Percentiles rank a stretch among this genome's conserved stretches.
These are phyloP conservation scores for Acanthiza pusilla DNA, from an alignment of 2,797 vertebrate genomes.

Conservation along the genomic window DNA sequence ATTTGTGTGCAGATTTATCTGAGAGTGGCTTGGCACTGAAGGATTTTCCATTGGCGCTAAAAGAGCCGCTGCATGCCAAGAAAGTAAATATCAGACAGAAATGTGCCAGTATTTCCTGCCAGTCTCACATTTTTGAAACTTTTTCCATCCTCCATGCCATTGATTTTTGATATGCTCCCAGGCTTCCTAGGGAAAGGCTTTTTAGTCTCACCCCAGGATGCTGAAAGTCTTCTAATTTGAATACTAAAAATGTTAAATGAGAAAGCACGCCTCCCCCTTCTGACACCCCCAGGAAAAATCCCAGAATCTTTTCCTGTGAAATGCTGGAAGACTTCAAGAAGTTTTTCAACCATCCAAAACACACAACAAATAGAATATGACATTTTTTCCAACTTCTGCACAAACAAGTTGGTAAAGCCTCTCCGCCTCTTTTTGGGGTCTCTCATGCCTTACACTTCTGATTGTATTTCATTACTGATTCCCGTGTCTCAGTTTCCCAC, in stretches of 20 bases:
- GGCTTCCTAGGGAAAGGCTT: slow-evolving; percentile 69
- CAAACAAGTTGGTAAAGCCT: slow-evolving; percentile 7
- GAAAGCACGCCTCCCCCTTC: slow-evolving; percentile 12
- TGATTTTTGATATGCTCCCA: slow-evolving; percentile 67
- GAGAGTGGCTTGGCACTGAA: slow-evolving; percentile 73
- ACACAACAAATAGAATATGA: slow-evolving; percentile 24
- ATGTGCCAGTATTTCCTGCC: slow-evolving; percentile 72
- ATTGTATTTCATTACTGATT: neutral
- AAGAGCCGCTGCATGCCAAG: slow-evolving; percentile 62
- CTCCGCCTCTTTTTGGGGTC: neutral
- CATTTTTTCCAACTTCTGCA: slow-evolving; percentile 14
- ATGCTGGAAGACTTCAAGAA: slow-evolving; percentile 4
- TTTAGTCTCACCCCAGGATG: slow-evolving; percentile 35
- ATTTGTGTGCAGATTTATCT: slow-evolving; percentile 70
- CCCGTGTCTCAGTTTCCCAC: neutral
- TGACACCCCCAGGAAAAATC: neutral
- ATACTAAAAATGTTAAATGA: slow-evolving; percentile 59
- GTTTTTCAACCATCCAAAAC: slow-evolving; percentile 22
- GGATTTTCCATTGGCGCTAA: slow-evolving; percentile 75
- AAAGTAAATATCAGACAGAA: slow-evolving; percentile 70
- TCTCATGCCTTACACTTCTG: neutral
- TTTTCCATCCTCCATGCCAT: slow-evolving; percentile 73
- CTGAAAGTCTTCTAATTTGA: slow-evolving; percentile 64
- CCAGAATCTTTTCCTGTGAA: slow-evolving; percentile 33
- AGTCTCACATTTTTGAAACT: slow-evolving; percentile 74